phyloP scores from a whole-genome alignment of 2,113 vertebrate genomes.

The Todiramphus chloris region DNA sequence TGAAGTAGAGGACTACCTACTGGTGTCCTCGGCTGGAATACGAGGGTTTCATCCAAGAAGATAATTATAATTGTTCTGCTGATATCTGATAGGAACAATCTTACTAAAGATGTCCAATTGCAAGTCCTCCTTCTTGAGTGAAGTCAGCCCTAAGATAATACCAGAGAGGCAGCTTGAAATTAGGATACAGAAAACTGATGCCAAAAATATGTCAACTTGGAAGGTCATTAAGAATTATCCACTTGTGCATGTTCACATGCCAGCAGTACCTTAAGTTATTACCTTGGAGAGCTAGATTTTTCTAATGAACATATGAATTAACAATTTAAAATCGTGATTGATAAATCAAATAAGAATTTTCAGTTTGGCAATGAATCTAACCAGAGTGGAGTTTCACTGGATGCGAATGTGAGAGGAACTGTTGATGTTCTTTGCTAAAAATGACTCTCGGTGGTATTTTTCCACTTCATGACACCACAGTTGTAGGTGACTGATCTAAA shows the following conservation, averaged over 20 bases:
- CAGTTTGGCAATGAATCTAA: conserved; percentile 23
- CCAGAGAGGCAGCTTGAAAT: conserved; percentile 62
- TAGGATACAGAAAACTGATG: conserved; percentile 44
- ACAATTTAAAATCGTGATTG: conserved; percentile 51
- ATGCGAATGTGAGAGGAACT: conserved; percentile 8
- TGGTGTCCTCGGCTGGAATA: neutral
- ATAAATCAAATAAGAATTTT: conserved; percentile 53
- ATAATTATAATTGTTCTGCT: neutral
- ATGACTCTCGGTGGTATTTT: conserved; percentile 2
- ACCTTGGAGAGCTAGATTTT: conserved; percentile 52
- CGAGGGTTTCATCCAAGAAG: neutral
- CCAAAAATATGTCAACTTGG: conserved; percentile 62
- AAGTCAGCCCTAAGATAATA: neutral
- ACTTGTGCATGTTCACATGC: conserved; percentile 58
- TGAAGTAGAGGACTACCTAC: neutral
- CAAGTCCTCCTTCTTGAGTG: conserved; percentile 2
- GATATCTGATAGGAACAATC: neutral
- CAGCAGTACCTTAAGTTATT: conserved; percentile 60
- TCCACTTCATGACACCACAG: conserved; percentile 29
- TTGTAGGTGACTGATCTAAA: conserved; percentile 58
- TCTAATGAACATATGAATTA: conserved; percentile 52
- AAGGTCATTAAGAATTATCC: conserved; percentile 65
- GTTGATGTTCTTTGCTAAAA: conserved; percentile 54
- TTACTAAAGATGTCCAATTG: neutral
- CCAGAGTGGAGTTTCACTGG: conserved; percentile 21